Evolutionary conservation across 1,140 invertebrate genomes (phyloP).

Genomic region (Cydia strobilella): DNA sequence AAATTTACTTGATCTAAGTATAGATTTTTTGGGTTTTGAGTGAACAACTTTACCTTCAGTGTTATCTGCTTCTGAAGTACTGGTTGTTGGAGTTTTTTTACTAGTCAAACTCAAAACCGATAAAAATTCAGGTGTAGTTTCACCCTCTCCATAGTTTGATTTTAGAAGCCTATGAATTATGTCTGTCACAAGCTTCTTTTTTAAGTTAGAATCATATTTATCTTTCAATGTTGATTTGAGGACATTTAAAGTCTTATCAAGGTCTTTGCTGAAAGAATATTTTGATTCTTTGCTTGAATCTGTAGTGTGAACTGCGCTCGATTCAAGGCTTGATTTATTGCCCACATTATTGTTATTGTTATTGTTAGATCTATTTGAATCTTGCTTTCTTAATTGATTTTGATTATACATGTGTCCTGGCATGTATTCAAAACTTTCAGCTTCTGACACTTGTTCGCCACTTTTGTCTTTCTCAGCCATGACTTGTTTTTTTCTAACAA

Average conservation of each 20-base stretch:
- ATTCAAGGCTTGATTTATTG: conserved; percentile 73
- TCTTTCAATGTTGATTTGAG: conserved; percentile 60
- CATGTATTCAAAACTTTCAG: conserved; percentile 79
- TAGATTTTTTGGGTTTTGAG: conserved; percentile 64
- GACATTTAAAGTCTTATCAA: conserved; percentile 69
- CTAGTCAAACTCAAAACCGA: conserved; percentile 65
- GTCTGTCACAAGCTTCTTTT: conserved; percentile 71
- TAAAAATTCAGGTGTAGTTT: conserved; percentile 63
- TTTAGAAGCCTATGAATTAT: conserved; percentile 67
- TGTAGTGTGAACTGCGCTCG: conserved; percentile 62
- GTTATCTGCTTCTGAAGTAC: conserved; percentile 66
- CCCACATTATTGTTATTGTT: conserved; percentile 46
- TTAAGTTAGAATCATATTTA: conserved; percentile 55
- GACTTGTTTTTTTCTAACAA: conserved; percentile 45
- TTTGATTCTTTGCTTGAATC: conserved; percentile 69
- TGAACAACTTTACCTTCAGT: conserved; percentile 45
- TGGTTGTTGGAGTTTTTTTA: conserved; percentile 61
- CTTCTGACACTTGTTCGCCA: conserved; percentile 68
- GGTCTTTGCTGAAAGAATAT: conserved; percentile 68
- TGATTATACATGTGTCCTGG: conserved; percentile 75
- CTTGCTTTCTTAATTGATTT: conserved; percentile 55
- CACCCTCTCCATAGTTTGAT: conserved; percentile 69
- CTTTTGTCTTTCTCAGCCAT: conserved; percentile 52
- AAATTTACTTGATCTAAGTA: conserved; percentile 64
- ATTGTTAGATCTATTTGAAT: conserved; percentile 42